These are phyloP conservation scores for Falcaria lacertinaria DNA, from an alignment of 2,888 invertebrate species.

Conservation along the genomic window DNA sequence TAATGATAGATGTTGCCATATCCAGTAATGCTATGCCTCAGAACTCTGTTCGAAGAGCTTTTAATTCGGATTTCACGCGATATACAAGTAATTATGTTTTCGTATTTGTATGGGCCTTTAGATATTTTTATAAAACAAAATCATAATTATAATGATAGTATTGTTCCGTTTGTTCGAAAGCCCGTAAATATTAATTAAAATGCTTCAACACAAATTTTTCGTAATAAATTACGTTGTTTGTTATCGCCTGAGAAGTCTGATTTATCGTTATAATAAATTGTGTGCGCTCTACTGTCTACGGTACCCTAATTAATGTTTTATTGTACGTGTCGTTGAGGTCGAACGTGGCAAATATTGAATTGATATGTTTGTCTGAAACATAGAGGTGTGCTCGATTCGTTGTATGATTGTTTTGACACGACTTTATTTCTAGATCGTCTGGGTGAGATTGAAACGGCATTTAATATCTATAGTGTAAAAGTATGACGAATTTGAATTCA, in stretches of 20 bases:
- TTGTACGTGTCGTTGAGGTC: constrained; percentile 21
- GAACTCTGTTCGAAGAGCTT: no score
- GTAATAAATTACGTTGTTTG: not conserved
- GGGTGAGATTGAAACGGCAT: constrained; percentile 25
- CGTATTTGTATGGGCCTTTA: no score
- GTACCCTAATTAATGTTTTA: not conserved
- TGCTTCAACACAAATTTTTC: not conserved
- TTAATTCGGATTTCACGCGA: no score
- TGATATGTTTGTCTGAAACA: constrained; percentile 12
- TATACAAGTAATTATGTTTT: no score
- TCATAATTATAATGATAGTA: not conserved
- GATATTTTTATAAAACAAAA: no score
- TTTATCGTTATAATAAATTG: not conserved
- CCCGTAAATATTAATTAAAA: not conserved
- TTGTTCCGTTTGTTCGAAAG: not conserved
- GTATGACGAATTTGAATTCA: no score
- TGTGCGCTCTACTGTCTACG: not conserved
- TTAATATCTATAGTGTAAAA: constrained; percentile 3
- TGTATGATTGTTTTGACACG: constrained; percentile 26
- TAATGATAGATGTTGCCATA: no score
- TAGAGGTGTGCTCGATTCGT: constrained; percentile 14
- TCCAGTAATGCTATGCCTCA: no score
- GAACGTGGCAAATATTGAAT: constrained; percentile 37
- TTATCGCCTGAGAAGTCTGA: not conserved
- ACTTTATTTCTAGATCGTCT: constrained; percentile 18